phyloP scores from a whole-genome alignment of 2,797 vertebrate species.

The Takifugu rubripes region DNA sequence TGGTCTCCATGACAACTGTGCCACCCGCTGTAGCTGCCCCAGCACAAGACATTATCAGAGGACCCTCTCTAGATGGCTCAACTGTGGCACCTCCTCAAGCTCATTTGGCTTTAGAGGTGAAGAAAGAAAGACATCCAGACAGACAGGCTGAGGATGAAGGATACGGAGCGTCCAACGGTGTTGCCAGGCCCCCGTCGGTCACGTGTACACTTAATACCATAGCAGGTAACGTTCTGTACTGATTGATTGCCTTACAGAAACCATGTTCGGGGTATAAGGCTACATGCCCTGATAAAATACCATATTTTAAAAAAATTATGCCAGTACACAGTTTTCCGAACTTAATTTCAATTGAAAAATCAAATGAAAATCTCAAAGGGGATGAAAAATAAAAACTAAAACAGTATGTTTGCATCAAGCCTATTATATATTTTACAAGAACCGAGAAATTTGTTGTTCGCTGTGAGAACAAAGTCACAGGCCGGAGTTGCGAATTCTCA shows the following conservation, averaged over 20 bases:
- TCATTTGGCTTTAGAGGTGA: constrained; percentile 36
- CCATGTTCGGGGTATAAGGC: not conserved
- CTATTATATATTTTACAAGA: too few species aligned
- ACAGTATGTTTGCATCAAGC: too few species aligned
- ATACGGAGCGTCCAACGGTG: constrained; percentile 20
- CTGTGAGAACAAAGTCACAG: too few species aligned
- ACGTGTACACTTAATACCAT: not conserved
- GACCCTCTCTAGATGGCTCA: constrained; percentile 48
- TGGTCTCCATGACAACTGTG: constrained; percentile 71
- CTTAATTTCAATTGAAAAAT: too few species aligned
- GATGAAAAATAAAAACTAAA: too few species aligned
- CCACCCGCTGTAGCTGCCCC: constrained; percentile 66
- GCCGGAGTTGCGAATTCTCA: too few species aligned
- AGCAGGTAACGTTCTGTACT: constrained; percentile 35
- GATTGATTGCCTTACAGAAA: not conserved
- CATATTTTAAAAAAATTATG: too few species aligned
- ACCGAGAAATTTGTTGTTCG: too few species aligned
- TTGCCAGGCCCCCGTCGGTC: constrained; percentile 10
- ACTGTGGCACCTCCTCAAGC: constrained; percentile 17
- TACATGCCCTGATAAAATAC: not conserved
- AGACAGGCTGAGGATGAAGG: constrained; percentile 44
- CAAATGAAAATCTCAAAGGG: too few species aligned
- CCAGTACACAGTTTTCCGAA: too few species aligned
- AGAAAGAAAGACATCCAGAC: constrained; percentile 59
- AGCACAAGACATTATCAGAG: constrained; percentile 70